Conservation (phyloP, 2,797 vertebrate species). For the Alca torda region DNA sequence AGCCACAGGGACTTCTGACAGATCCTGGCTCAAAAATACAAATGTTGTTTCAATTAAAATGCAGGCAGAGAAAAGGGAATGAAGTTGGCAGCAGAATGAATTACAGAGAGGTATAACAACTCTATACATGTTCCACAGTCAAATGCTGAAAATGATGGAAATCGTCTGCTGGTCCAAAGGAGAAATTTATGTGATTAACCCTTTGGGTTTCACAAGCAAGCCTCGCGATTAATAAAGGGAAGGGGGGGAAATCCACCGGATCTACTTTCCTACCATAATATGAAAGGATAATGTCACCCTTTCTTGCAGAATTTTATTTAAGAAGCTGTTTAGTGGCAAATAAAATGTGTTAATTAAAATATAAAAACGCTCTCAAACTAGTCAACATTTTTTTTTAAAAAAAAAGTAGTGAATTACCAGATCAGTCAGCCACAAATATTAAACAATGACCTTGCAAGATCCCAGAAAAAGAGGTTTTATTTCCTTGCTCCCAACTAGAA, state of each 20-base stretch:
- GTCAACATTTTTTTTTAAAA: not conserved
- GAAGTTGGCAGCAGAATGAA: slow-evolving; percentile 76
- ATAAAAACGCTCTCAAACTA: slow-evolving; percentile 42
- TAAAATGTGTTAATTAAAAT: slow-evolving; percentile 66
- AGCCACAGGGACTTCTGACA: slow-evolving; percentile 87
- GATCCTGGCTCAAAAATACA: slow-evolving; percentile 83
- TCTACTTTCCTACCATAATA: not conserved
- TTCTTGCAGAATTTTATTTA: slow-evolving; percentile 26
- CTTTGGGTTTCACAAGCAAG: slow-evolving; percentile 21
- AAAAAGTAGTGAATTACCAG: not conserved
- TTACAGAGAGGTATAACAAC: slow-evolving; percentile 71
- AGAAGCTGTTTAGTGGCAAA: slow-evolving; percentile 59
- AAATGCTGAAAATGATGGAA: slow-evolving; percentile 52
- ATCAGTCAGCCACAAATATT: not conserved
- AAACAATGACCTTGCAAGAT: not conserved
- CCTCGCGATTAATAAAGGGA: not conserved
- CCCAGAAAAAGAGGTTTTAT: not conserved
- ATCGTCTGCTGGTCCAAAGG: slow-evolving; percentile 36
- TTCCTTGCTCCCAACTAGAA: not conserved
- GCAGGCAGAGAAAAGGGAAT: slow-evolving; percentile 80
- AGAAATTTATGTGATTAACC: slow-evolving; percentile 47
- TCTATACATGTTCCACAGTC: slow-evolving; percentile 60
- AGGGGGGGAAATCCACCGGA: not conserved
- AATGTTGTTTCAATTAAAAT: slow-evolving; percentile 89
- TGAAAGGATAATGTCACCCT: not conserved